Evolutionary conservation across 2,888 invertebrate species (phyloP).

Genomic region (Conomelus anceps): DNA sequence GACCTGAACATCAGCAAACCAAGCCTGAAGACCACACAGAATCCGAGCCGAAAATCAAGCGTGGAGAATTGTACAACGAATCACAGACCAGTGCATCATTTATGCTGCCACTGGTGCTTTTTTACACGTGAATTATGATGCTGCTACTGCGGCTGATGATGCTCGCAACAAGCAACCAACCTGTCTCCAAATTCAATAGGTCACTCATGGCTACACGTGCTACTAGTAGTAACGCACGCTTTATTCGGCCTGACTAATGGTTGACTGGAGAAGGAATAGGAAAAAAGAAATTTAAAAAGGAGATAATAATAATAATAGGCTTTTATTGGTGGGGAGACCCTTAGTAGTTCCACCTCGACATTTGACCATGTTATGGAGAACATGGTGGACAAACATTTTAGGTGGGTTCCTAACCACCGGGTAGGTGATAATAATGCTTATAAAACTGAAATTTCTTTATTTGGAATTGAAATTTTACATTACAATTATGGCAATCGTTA

Average conservation of each 20-base stretch:
- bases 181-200: not conserved
- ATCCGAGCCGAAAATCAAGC: not conserved
- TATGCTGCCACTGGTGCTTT: not conserved
- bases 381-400: too few species aligned
- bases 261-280: not conserved
- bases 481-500: too few species aligned
- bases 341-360: too few species aligned
- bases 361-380: too few species aligned
- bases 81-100: not conserved
- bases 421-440: too few species aligned
- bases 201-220: not conserved
- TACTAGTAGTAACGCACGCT: not conserved
- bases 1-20: not conserved
- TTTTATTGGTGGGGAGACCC: not conserved
- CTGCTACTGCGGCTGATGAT: not conserved
- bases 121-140: too few species aligned
- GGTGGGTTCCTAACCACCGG: too few species aligned
- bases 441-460: too few species aligned
- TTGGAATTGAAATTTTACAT: too few species aligned
- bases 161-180: too few species aligned
- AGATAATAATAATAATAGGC: not conserved
- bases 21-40: not conserved
- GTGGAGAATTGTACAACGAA: not conserved
- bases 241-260: not conserved
- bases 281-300: not conserved